These are phyloP conservation scores for Capromys pilorides DNA, from an alignment of 2,797 vertebrate species.

Conservation along the genomic window DNA sequence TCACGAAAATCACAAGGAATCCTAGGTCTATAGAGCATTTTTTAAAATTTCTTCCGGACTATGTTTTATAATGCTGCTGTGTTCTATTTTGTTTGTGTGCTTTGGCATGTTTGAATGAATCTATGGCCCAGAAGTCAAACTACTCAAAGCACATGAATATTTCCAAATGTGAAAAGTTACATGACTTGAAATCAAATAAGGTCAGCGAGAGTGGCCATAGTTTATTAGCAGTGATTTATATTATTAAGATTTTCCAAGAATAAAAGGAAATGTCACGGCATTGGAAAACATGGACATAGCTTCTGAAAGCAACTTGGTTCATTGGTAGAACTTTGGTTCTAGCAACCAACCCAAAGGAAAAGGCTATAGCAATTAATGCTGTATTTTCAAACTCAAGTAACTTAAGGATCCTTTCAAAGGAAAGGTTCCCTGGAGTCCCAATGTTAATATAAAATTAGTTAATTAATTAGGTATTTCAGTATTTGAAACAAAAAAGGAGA, in stretches of 20 bases:
- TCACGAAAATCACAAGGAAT: not conserved
- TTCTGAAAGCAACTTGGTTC: not conserved
- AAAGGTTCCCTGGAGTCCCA: not conserved
- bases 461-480: not conserved
- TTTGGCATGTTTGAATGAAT: slow-evolving; percentile 22
- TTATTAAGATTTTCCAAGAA: slow-evolving; percentile 15
- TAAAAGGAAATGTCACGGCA: not conserved
- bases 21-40: not conserved
- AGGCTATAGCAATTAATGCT: not conserved
- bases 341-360: not conserved
- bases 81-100: not conserved
- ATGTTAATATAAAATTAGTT: slow-evolving; percentile 27
- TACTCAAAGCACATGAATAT: not conserved
- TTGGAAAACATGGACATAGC: not conserved
- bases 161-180: slow-evolving; percentile 51
- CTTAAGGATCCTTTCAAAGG: slow-evolving; percentile 20
- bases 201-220: not conserved
- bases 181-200: slow-evolving; percentile 44
- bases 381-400: not conserved
- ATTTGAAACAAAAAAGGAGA: slow-evolving; percentile 44
- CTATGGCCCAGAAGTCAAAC: not conserved
- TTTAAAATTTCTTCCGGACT: not conserved
- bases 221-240: not conserved
- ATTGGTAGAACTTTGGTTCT: not conserved
- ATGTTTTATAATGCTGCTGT: not conserved